Percentiles rank a stretch among this genome's conserved stretches.
These are phyloP conservation scores for Arrhamphus sclerolepis DNA, from an alignment of 2,797 vertebrate species.

Conservation along the genomic window DNA sequence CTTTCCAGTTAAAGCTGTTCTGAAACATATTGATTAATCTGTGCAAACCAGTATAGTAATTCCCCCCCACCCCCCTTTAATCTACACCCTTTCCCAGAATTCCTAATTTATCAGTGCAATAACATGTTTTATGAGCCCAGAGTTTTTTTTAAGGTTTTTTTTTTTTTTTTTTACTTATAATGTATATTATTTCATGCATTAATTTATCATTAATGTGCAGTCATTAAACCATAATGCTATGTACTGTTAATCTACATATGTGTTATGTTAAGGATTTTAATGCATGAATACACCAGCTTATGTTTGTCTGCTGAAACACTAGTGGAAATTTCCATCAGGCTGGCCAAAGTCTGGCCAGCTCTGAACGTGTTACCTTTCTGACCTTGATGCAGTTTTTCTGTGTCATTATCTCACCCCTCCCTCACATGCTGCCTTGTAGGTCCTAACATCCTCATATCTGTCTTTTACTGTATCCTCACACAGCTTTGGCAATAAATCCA, in stretches of 20 bases:
- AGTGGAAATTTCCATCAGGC: constrained; percentile 31
- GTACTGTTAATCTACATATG: neutral
- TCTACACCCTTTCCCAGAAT: too few species aligned
- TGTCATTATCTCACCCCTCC: constrained; percentile 8
- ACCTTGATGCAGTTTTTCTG: neutral
- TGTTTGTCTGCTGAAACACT: neutral
- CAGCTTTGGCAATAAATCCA: neutral
- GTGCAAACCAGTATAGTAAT: too few species aligned
- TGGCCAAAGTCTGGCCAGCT: constrained; percentile 30
- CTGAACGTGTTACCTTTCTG: constrained; percentile 11
- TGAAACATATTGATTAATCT: too few species aligned
- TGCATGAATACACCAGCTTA: neutral
- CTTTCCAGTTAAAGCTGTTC: too few species aligned
- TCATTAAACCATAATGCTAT: too few species aligned
- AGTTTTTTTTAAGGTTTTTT: too few species aligned
- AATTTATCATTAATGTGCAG: too few species aligned
- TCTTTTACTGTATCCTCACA: constrained; percentile 2
- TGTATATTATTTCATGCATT: too few species aligned
- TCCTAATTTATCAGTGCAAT: too few species aligned
- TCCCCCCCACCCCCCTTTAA: too few species aligned
- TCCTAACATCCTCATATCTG: neutral
- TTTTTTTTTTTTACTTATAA: too few species aligned
- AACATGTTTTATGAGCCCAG: too few species aligned
- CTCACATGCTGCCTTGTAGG: neutral
- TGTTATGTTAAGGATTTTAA: neutral